A percentile compares a stretch with the other conserved stretches of the same genome.
phyloP scores from a whole-genome alignment of 2,113 vertebrate species.

The Abramis brama region DNA sequence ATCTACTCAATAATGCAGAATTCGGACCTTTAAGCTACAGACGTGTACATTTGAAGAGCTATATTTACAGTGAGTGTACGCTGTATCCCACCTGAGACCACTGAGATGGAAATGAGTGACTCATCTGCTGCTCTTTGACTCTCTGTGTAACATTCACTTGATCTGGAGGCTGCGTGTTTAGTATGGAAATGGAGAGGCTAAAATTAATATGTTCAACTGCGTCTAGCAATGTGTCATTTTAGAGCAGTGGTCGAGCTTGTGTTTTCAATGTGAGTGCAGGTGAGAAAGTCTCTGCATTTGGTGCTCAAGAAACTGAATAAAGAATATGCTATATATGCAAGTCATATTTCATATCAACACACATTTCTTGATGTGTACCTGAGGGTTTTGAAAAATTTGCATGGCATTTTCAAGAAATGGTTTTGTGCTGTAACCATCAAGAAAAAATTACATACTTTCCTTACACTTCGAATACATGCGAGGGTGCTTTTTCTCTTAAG shows the following conservation, averaged over 20 bases:
- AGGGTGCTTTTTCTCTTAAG: neutral
- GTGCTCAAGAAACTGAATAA: neutral
- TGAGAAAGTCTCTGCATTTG: neutral
- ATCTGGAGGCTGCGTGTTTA: neutral
- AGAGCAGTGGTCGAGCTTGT: neutral
- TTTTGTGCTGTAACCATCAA: neutral
- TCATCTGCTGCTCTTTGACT: slow-evolving; percentile 17
- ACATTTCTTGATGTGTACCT: neutral
- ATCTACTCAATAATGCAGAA: slow-evolving; percentile 70
- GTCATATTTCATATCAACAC: neutral
- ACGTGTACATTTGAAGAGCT: slow-evolving; percentile 4
- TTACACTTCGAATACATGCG: neutral
- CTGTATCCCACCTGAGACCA: slow-evolving; percentile 14
- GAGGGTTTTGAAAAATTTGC: neutral
- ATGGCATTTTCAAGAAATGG: neutral
- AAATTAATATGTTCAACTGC: neutral
- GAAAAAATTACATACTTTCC: neutral
- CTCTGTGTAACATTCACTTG: neutral
- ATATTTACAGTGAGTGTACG: slow-evolving; percentile 5
- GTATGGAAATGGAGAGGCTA: neutral
- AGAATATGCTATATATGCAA: neutral
- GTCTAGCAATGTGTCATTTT: neutral
- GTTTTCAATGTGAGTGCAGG: neutral
- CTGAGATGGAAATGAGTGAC: slow-evolving; percentile 10
- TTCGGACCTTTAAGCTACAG: neutral